Conservation (phyloP, 1,140 invertebrate species). For the Triops longicaudatus region DNA sequence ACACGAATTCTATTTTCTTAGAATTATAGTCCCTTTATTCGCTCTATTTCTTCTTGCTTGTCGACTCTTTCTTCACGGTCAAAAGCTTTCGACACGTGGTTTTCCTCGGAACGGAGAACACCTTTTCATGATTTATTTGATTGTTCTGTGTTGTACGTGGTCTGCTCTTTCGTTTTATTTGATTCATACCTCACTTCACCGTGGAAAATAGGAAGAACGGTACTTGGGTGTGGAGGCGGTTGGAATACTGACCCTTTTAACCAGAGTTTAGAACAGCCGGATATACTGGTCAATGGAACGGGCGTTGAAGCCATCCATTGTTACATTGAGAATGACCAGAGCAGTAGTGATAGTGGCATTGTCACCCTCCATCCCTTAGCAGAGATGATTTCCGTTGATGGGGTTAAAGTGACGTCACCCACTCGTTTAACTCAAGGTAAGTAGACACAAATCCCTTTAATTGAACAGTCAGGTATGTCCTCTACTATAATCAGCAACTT, state of each 20-base stretch:
- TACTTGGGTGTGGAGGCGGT: constrained; percentile 41
- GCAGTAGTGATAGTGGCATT: constrained; percentile 44
- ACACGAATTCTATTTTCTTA: background rate
- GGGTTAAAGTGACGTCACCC: constrained; percentile 51
- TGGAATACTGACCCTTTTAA: constrained; percentile 25
- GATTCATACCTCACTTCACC: background rate
- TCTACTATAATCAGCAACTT: too few species aligned
- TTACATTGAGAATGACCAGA: constrained; percentile 65
- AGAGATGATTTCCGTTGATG: constrained; percentile 60
- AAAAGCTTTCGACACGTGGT: too few species aligned
- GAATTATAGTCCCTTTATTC: background rate
- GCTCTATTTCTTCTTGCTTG: background rate
- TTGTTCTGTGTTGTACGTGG: background rate
- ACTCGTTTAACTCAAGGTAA: constrained; percentile 67
- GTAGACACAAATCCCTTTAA: background rate
- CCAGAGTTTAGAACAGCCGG: constrained; percentile 44
- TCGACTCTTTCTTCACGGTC: background rate
- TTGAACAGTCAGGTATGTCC: too few species aligned
- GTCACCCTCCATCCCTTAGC: constrained; percentile 69
- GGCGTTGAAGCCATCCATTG: constrained; percentile 74
- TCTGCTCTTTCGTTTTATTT: too few species aligned
- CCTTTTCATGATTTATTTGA: background rate
- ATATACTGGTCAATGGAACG: constrained; percentile 68
- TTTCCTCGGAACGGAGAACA: too few species aligned
- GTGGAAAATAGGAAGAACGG: constrained; percentile 20